Evolutionary conservation across 2,113 vertebrate species (phyloP), one percentile per base, ranked within the genome.

Genomic region (Albula goreensis): DNA sequence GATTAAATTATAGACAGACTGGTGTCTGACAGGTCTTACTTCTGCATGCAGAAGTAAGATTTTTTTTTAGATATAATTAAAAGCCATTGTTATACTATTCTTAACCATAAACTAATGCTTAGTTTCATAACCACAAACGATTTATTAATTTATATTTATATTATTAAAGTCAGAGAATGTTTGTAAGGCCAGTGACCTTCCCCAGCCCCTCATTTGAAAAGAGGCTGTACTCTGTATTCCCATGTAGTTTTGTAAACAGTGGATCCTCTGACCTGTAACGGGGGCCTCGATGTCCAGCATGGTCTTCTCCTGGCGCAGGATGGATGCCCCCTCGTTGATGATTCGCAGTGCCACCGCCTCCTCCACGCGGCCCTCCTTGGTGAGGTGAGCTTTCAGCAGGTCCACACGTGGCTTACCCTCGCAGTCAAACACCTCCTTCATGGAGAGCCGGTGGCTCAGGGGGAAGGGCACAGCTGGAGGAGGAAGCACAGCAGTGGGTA

Each of bases 251-350:
- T 56, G 53, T 56, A 22, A 8, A 25, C 63, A 70, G 17, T n/a
- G 15, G 10, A 7, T 22, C 4, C 5, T 15, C 87, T 60, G 89
- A 96, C 96, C 96, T 90, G 96, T 96, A 92, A 96, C 96, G 53
- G 96, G 96, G 11, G 96, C 96, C 91, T 96, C 96, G 50, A 96
- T 96, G 89, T 96, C 96, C 93, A 96, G 91, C 95, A 96, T 96
- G 80, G 96, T 96, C 91, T 95, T 95, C 91, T 96, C 96, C 90
- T 96, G 95, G 78, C 96, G 94, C 88, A 96, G 92, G 88, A 96
- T 96, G 90, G 95, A 92, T 25, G 94, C 96, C 0, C 96, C 96
- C 91, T 96, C 96, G 81, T 95, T 95, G 89, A 96, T 95, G 91
- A 96, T 95, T 87, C 95, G 95, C 89, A 96, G 90, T n/a, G 96